Conservation (phyloP, 2,113 vertebrate genomes). For the human region GRCh38 chr6:46464001-46464500, state of each 20-base stretch:
- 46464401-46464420: neutral
- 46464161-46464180: neutral
- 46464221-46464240: neutral
- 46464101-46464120: slow-evolving; percentile 38
- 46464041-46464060: slow-evolving; percentile 51
- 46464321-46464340: slow-evolving; percentile 10
- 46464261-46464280: neutral
- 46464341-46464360: neutral
- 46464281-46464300: neutral
- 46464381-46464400: neutral
- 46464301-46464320: neutral
- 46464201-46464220: slow-evolving; percentile 36
- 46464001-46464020: neutral
- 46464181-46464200: slow-evolving; percentile 28
- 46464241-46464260: slow-evolving; percentile 6
- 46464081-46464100: slow-evolving; percentile 11
- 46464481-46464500: neutral
- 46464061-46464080: slow-evolving; percentile 31
- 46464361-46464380: neutral
- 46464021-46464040: slow-evolving; percentile 25
- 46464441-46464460: slow-evolving; percentile 29
- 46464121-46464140: slow-evolving; percentile 40
- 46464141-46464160: neutral
- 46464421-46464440: neutral
- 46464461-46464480: neutral